Evolutionary conservation across 2,113 vertebrate species (phyloP).

Genomic region (Hippolais icterina): DNA sequence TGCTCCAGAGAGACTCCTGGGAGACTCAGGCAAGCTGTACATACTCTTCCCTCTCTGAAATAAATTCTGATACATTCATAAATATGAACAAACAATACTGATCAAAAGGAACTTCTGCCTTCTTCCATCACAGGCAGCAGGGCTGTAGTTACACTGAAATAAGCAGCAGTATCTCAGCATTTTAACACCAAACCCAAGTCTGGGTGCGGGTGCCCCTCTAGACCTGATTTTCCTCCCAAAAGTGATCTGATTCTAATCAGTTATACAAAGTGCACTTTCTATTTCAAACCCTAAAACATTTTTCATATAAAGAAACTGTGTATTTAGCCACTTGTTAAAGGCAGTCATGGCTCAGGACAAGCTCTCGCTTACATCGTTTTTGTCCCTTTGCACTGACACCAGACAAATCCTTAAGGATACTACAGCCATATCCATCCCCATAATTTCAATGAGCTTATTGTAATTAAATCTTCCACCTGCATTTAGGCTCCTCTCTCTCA

Average conservation of each 20-base stretch:
- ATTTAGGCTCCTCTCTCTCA: neutral
- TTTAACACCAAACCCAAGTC: neutral
- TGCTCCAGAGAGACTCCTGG: neutral
- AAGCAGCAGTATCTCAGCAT: neutral
- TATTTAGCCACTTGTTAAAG: neutral
- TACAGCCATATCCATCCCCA: neutral
- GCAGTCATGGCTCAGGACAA: neutral
- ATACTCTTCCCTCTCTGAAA: neutral
- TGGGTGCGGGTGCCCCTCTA: neutral
- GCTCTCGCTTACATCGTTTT: neutral
- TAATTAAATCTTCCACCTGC: neutral
- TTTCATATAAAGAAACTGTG: neutral
- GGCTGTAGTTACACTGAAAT: neutral
- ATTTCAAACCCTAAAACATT: neutral
- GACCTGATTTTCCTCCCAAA: neutral
- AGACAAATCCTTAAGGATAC: neutral
- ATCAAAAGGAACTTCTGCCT: neutral
- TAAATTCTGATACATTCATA: neutral
- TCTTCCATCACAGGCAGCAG: neutral
- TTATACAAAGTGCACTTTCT: neutral
- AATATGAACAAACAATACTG: neutral
- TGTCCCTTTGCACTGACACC: neutral
- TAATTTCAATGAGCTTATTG: neutral
- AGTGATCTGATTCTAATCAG: neutral
- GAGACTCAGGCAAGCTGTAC: neutral